Percentiles rank a stretch among this genome's conserved stretches.
Evolutionary conservation across 2,888 invertebrate species (phyloP).

Genomic region (Fissipunctia ypsillon): DNA sequence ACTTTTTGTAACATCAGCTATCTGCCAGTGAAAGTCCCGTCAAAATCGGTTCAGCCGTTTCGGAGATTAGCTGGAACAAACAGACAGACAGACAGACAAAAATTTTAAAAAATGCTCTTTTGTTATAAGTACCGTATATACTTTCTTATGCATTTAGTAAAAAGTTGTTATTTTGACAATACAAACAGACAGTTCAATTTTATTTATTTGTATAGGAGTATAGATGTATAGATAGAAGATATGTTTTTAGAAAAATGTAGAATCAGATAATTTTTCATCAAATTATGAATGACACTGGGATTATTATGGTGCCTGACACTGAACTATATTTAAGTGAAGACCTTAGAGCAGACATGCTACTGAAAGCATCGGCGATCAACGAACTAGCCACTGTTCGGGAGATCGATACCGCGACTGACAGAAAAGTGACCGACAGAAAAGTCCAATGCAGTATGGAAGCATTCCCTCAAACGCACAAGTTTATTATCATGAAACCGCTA

Average conservation of each 20-base stretch:
- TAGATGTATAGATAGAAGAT: too few species aligned
- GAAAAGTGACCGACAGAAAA: not conserved
- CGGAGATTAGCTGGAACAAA: too few species aligned
- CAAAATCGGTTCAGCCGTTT: too few species aligned
- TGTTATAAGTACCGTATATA: too few species aligned
- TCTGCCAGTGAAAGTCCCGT: too few species aligned
- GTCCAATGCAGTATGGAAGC: not conserved
- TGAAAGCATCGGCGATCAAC: not conserved
- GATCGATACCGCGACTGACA: not conserved
- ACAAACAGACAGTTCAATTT: too few species aligned
- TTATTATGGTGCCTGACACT: slow-evolving; percentile 7
- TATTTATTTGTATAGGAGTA: too few species aligned
- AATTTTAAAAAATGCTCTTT: too few species aligned
- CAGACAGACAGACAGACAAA: too few species aligned
- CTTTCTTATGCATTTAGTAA: too few species aligned
- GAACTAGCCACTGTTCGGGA: not conserved
- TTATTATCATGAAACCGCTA: not conserved
- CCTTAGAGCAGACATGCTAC: not conserved
- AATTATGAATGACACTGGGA: not conserved
- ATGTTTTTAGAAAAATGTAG: slow-evolving; percentile 3
- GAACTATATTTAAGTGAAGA: not conserved
- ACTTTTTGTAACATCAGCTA: too few species aligned
- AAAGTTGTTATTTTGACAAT: too few species aligned
- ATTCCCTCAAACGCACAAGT: not conserved
- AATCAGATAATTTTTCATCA: not conserved